Conservation (phyloP, 2,113 vertebrate genomes). For the Equus quagga region DNA sequence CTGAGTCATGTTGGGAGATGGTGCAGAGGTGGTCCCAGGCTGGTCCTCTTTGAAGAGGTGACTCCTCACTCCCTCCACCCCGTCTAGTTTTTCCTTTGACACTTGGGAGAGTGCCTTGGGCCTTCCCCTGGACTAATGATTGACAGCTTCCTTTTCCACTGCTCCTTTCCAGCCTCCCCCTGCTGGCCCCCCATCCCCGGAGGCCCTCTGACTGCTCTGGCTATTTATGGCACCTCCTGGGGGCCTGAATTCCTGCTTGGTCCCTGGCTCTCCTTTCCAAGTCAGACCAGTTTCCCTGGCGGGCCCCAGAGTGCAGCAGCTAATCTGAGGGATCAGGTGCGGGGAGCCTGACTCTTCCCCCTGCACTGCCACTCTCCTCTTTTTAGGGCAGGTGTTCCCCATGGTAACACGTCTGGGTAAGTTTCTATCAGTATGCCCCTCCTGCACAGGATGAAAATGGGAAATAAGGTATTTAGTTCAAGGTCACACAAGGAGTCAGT, state of each 20-base stretch:
- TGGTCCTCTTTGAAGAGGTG: background rate
- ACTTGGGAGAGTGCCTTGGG: slow-evolving; percentile 62
- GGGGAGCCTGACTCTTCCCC: slow-evolving; percentile 60
- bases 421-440: background rate
- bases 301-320: slow-evolving; percentile 77
- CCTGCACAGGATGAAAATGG: background rate
- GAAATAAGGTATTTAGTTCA: background rate
- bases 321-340: slow-evolving; percentile 86
- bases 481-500: background rate
- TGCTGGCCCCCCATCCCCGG: background rate
- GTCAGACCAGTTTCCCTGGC: slow-evolving; percentile 61
- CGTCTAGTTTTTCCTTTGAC: slow-evolving; percentile 76
- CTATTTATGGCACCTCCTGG: slow-evolving; percentile 86
- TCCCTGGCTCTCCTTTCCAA: slow-evolving; percentile 62
- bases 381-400: slow-evolving; percentile 77
- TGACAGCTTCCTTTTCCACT: slow-evolving; percentile 81
- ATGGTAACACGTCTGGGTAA: background rate
- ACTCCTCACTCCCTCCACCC: background rate
- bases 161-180: background rate
- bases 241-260: slow-evolving; percentile 72
- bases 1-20: background rate
- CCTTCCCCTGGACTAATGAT: slow-evolving; percentile 43
- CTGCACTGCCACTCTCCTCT: slow-evolving; percentile 81
- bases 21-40: background rate
- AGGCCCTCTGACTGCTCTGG: slow-evolving; percentile 74